Evolutionary conservation across 1,140 invertebrate species (phyloP), one percentile per base, ranked within the genome.

Genomic region (Heliconius melpomene): DNA sequence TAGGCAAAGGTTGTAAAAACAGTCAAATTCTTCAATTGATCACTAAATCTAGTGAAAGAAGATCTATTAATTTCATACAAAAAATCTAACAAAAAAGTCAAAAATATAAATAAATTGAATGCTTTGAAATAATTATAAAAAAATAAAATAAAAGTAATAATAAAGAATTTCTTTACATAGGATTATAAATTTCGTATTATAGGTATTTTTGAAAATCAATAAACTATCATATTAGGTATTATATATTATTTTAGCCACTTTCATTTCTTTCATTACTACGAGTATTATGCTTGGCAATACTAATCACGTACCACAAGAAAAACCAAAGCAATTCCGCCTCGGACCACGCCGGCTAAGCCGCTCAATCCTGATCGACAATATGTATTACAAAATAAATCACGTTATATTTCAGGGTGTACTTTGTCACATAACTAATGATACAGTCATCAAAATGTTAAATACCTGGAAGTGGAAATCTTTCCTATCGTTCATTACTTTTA

Each of bases 391-490:
- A 66, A 66, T n/a, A 57, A 66, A 66, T 66, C 11, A 29, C 60
- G 23, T 26, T 26, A 66, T 66, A 66, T 60, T 32, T 32, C 18
- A 29, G 6, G 29, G 7, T 11, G 2, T 36, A 20, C 36, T 20
- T n/a, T 72, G 13, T 66, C 8, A 72, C 20, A 38, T 72, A 72
- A 38, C 20, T 3, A 38, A 38, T 38, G 1, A 36, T 38, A 72
- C 18, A 38, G 70, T 20, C 29, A 3, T 72, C 1, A 72, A 72
- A 72, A 54, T 57, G 7, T 70, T n/a, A 54, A 54, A 70, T 66
- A 79, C 72, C 79, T 82, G 84, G 85, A 89, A 88, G 83, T 87
- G 79, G 84, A 88, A 88, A 90, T 88, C 80, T 83, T 76, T 75
- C n/a, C 40, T 70, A 72, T 82, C 72, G 76, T 50, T 80, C 82